Evolutionary conservation across 23 tunicate genomes (phyloP), one percentile per base, ranked within the genome.

Genomic region (Diplosoma virens): DNA sequence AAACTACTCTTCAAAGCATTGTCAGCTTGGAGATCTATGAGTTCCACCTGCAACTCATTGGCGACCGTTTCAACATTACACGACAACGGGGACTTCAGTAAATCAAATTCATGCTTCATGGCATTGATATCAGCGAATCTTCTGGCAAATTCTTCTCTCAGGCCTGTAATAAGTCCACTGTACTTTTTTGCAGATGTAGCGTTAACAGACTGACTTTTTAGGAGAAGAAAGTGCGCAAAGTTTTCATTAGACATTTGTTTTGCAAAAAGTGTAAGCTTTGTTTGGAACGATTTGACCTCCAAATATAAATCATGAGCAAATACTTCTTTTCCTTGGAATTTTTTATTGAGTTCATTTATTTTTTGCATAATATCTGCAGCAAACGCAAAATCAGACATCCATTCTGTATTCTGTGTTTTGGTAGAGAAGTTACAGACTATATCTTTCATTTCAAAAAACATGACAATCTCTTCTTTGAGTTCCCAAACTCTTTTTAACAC

Each of bases 321-420:
- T 25, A 48, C 16, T 16, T 29, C 79, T 26, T 73, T 73, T 36
- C 63, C 63, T 50, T 69, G 75, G 16, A 69, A 56, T 69, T 69
- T 69, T 37, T 4, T 36, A 37, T 69, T 69, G 16, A 69, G 35
- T 50, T 73, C 79, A 50, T 75, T 56, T 50, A 56, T 31, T 50
- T 55, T 75, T 75, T 30, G 33, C 67, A 58, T 58, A 34, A 75
- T 33, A 58, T 75, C 80, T 31, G 52, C 30, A 58, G 80, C 67
- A 75, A 75, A 75, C 33, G 68, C 68, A 58, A 75, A 75, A 58
- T 75, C 68, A 32, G 48, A 56, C 67, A 56, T 31, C 80, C 80
- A 75, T 58, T 55, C 67, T 55, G 52, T 33, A 75, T 58, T 34
- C 21, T 31, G 34, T 34, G 52, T 56, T 20, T 75, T 50, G 47